Base-by-base conservation (phyloP, 1,140 invertebrate genomes). In the Tetranychus cinnabarinus region DNA sequence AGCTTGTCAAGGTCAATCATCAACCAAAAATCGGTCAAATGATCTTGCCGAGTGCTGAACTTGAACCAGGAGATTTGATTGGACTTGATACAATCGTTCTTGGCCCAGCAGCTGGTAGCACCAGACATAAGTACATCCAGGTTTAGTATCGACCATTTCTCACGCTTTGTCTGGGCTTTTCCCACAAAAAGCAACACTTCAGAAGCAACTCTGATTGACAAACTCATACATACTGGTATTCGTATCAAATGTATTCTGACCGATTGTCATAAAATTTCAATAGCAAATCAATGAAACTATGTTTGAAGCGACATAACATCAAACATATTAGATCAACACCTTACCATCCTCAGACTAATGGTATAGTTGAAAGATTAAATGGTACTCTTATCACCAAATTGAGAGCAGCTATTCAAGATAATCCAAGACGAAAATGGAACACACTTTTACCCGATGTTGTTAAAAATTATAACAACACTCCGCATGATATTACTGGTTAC, bases 211-310 rank as follows among this genome's bases (percentile, higher is more conserved):
- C 36, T 65, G 13, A 31, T 60, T 8, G 33, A 35, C 36, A 37
- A 37, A 23, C 31, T 31, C 1, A 65, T 65, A 23, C 37, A 54
- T 42, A 46, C 64, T 3, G 33, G 45, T 8, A 62, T 65, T 2
- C 2, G 34, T 10, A 60, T 63, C 8, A 54, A 54, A 56, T 39
- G 37, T 23, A 23, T 66, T n/a, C 42, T 65, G 55, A 61, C 62
- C 8, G 70, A 70, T 50, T 68, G 70, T 60, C 67, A 68, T 36
- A 65, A 68, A 52, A 52, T 52, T 52, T 52, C 15, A 23, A n/a
- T 8, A 57, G 31, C 31, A 39, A 57, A n/a, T 6, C 7, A 7
- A 15, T 39, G 8, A 39, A 5, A 6, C 56, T 6, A 6, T 36
- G 31, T 57, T 2, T 39, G 5, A 39, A 37, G 4, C 12, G 36